Conservation (phyloP, 2,797 vertebrate species). For the Taeniopygia guttata region DNA sequence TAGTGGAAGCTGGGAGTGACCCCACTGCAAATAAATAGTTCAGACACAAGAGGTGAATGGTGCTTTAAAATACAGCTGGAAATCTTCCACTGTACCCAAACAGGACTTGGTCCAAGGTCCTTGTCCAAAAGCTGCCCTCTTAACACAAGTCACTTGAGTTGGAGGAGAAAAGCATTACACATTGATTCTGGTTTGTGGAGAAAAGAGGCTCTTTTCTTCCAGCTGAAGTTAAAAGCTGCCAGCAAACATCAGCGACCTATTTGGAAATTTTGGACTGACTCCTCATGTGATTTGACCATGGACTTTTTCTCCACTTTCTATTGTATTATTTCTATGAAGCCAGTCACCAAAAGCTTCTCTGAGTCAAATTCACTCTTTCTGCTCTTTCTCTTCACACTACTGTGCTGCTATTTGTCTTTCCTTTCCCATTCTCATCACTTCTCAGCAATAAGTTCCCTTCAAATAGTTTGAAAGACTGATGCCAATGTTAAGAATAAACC, state of each 20-base stretch:
- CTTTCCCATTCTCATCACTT: not conserved
- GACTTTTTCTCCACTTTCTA: not conserved
- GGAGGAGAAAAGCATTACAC: constrained; percentile 31
- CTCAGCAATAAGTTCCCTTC: not conserved
- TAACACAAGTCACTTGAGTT: constrained; percentile 48
- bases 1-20: constrained; percentile 39
- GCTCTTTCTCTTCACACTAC: not conserved
- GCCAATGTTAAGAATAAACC: not conserved
- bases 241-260: constrained; percentile 30
- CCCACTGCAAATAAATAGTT: constrained; percentile 52
- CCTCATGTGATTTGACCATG: not conserved
- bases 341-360: constrained; percentile 12
- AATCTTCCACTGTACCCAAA: constrained; percentile 52
- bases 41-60: constrained; percentile 32
- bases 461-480: not conserved
- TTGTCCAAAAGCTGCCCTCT: constrained; percentile 41
- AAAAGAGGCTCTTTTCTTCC: constrained; percentile 41
- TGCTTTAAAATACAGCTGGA: constrained; percentile 60
- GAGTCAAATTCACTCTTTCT: not conserved
- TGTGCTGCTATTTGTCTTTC: not conserved
- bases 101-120: constrained; percentile 15
- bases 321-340: not conserved
- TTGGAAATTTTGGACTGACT: constrained; percentile 39
- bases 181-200: constrained; percentile 39
- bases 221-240: constrained; percentile 37